Evolutionary conservation across 64 coral and sea anemone genomes (phyloP), one percentile per base, ranked within the genome.

Genomic region (Catalaphyllia jardinei): DNA sequence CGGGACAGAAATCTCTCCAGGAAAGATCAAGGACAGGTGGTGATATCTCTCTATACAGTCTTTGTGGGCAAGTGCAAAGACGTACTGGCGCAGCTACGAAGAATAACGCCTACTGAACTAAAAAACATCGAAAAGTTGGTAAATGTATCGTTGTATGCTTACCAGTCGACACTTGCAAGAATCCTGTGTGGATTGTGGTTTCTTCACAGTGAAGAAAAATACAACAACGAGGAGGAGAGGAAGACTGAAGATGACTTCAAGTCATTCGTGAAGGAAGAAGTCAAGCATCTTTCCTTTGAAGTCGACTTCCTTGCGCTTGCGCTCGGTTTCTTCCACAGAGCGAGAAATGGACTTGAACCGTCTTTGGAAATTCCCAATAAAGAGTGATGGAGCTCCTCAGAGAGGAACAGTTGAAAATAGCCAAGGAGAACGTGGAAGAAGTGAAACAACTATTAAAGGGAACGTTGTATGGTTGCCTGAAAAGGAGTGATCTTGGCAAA

Each of bases 161-260:
- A 95, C 19, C 51, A 88, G 19, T 95, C 94, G 15, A 31, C 91
- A 11, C 72, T 95, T 12, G 85, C 94, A 75, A 87, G 94, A 92
- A 69, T 18, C 38, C 51, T 95, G 8, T 88, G 83, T 65, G 88
- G 83, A n/a, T 6, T 72, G 46, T 92, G 76, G 76, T 63, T 64
- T 71, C 50, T 83, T 10, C 78, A 88, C 33, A n/a, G 14, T 75
- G 33, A 61, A 10, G 14, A 78, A 50, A 73, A 39, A 39, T 39
- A 39, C 38, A 39, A 0, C 49, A 94, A n/a, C 4, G 51, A 52
- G 33, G 13, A 77, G 33, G 14, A 77, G 1, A 59, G 52, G 52
- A 8, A 55, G 52, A 55, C 4, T 55, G 52, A 55, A 8, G 52
- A 89, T n/a, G 86, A 86, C n/a, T 92, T 92, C 62, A 50, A 17